phyloP scores from a whole-genome alignment of 2,113 vertebrate genomes.

The Xenopus tropicalis region UCB_Xtro_10.0 CM004443.2:168524501-168525000 shows the following conservation, averaged over 20 bases:
- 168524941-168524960: slow-evolving; percentile 48
- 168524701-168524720: slow-evolving; percentile 60
- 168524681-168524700: slow-evolving; percentile 58
- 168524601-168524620: too few species aligned
- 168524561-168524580: too few species aligned
- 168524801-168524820: slow-evolving; percentile 67
- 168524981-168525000: slow-evolving; percentile 54
- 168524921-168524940: slow-evolving; percentile 49
- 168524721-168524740: slow-evolving; percentile 57
- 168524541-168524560: too few species aligned
- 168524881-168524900: slow-evolving; percentile 68
- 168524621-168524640: too few species aligned
- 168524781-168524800: slow-evolving; percentile 63
- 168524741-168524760: slow-evolving; percentile 60
- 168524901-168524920: slow-evolving; percentile 54
- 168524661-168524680: slow-evolving; percentile 54
- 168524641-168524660: slow-evolving; percentile 49
- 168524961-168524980: slow-evolving; percentile 46
- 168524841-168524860: slow-evolving; percentile 64
- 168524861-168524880: slow-evolving; percentile 54
- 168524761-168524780: slow-evolving; percentile 63
- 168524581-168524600: too few species aligned
- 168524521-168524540: too few species aligned
- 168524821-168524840: slow-evolving; percentile 65
- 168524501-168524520: too few species aligned